Evolutionary conservation across 2,888 invertebrate genomes (phyloP).

Genomic region (Morpho deidamia): DNA sequence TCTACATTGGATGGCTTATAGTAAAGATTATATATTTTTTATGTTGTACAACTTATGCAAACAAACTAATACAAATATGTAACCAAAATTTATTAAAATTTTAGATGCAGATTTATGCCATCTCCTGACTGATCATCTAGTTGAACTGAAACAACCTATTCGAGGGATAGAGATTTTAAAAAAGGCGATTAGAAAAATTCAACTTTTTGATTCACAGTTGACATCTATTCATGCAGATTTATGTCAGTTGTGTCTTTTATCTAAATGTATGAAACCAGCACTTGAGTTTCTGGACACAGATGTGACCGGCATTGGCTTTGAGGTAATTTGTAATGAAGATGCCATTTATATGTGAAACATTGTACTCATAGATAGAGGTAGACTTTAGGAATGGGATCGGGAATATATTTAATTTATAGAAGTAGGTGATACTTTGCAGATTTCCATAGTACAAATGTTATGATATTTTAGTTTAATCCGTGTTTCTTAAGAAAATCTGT

Average conservation of each 20-base stretch:
- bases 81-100: conserved; percentile 14
- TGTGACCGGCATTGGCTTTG: conserved; percentile 93
- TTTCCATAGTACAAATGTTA: too few relatives aligned
- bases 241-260: conserved; percentile 92
- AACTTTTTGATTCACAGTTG: conserved; percentile 91
- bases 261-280: conserved; percentile 95
- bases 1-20: too few relatives aligned
- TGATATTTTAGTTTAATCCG: too few relatives aligned
- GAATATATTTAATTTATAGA: too few relatives aligned
- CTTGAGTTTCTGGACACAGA: conserved; percentile 92
- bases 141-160: conserved; percentile 87
- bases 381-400: too few relatives aligned
- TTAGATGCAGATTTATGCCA: conserved; percentile 95
- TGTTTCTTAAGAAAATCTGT: too few relatives aligned
- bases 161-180: conserved; percentile 90
- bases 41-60: too few relatives aligned
- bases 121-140: conserved; percentile 86
- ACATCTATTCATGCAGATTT: conserved; percentile 97
- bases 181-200: conserved; percentile 92
- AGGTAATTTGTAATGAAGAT: too few relatives aligned
- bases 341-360: too few relatives aligned
- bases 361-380: too few relatives aligned
- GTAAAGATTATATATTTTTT: too few relatives aligned
- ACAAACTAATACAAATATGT: not conserved
- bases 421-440: too few relatives aligned